Evolutionary conservation across 2,888 invertebrate species (phyloP).

Genomic region (Euclidia mi): DNA sequence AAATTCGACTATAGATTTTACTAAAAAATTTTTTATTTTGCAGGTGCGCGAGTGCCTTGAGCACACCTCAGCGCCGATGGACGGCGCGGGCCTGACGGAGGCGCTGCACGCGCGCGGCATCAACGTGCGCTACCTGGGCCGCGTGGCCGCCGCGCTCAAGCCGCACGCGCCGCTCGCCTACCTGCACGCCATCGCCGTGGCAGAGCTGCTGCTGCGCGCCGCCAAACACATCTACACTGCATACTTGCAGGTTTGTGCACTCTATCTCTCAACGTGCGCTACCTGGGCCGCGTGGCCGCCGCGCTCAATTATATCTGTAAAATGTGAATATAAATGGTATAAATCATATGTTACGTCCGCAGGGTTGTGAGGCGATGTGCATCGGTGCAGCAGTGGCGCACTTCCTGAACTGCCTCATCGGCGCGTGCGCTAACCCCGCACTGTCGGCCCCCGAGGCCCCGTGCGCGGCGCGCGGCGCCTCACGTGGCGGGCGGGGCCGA

Average conservation of each 20-base stretch:
- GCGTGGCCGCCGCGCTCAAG: conserved; percentile 94
- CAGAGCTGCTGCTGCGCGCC: conserved; percentile 96
- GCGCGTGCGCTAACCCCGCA: conserved; percentile 92
- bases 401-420: conserved; percentile 98
- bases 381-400: conserved; percentile 97
- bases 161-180: conserved; percentile 96
- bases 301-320: no score
- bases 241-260: conserved; percentile 93
- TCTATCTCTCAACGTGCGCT: neutral
- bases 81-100: conserved; percentile 97
- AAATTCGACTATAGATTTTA: no score
- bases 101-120: conserved; percentile 98
- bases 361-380: conserved; percentile 97
- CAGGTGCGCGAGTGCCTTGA: conserved; percentile 97
- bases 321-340: no score
- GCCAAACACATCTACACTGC: conserved; percentile 98
- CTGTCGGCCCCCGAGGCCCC: conserved; percentile 66
- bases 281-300: neutral
- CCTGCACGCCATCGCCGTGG: conserved; percentile 96
- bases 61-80: conserved; percentile 98
- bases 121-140: conserved; percentile 98
- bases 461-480: conserved; percentile 85
- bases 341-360: no score
- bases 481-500: conserved; percentile 93
- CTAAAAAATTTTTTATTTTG: neutral